Conservation (phyloP, 2,888 invertebrate genomes). For the Drosophila tanythrix region DNA sequence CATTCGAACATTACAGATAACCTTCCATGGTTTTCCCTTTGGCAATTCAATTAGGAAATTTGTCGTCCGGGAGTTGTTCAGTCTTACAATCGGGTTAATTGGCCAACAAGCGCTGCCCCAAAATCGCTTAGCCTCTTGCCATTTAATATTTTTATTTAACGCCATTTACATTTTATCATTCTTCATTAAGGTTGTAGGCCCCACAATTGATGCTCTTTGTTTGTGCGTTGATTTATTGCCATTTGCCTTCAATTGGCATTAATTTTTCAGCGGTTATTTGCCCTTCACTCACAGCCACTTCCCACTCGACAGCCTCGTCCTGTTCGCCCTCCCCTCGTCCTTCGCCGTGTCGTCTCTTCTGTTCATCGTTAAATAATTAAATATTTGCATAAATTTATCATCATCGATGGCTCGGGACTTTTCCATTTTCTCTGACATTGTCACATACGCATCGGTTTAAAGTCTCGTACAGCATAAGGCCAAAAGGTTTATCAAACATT, state of each 20-base stretch:
- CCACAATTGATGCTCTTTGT: slow-evolving; percentile 38
- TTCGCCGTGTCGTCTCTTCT: slow-evolving; percentile 42
- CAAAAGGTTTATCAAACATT: slow-evolving; percentile 20
- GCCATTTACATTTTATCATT: slow-evolving; percentile 64
- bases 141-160: slow-evolving; percentile 71
- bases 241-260: slow-evolving; percentile 72
- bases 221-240: slow-evolving; percentile 72
- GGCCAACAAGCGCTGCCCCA: slow-evolving; percentile 32
- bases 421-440: slow-evolving; percentile 73
- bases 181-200: slow-evolving; percentile 66
- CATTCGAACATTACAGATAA: not conserved
- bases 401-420: slow-evolving; percentile 55
- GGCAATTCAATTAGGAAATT: slow-evolving; percentile 69
- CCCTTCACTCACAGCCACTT: slow-evolving; percentile 24
- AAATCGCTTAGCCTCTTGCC: slow-evolving; percentile 58
- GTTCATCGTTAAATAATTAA: slow-evolving; percentile 75
- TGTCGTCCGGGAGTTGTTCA: slow-evolving; percentile 52
- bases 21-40: slow-evolving; percentile 10
- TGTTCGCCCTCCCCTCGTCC: not conserved
- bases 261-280: slow-evolving; percentile 72
- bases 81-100: slow-evolving; percentile 35
- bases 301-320: not conserved
- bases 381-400: slow-evolving; percentile 78
- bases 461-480: not conserved
- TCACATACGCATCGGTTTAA: slow-evolving; percentile 15